A percentile compares a stretch with the other conserved stretches of the same genome.
Conservation (phyloP, 2,888 invertebrate species). For the Nomada goodeniana region DNA sequence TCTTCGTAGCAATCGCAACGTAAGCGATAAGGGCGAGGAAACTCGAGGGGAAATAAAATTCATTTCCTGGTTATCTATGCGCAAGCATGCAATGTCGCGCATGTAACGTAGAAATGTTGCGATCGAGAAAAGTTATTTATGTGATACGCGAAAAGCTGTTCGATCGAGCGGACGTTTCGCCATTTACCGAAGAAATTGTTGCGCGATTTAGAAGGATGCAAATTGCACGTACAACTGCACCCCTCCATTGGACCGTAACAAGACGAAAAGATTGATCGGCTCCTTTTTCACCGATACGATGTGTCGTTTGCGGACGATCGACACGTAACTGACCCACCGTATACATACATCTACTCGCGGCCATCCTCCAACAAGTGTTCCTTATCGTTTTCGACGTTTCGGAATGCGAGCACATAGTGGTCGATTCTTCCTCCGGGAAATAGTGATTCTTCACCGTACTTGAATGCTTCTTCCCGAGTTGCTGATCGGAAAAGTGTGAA, state of each 20-base stretch:
- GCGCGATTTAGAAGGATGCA: constrained; percentile 9
- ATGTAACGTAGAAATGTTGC: neutral
- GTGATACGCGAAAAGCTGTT: neutral
- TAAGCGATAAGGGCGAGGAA: neutral
- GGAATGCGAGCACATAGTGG: neutral
- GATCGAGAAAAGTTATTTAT: neutral
- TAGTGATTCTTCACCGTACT: too few species aligned
- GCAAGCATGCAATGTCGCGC: neutral
- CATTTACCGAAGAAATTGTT: constrained; percentile 10
- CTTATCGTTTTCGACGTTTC: neutral
- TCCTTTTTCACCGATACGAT: constrained; percentile 29
- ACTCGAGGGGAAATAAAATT: constrained; percentile 1
- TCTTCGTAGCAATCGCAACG: neutral
- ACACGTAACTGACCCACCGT: too few species aligned
- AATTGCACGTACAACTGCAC: constrained; percentile 5
- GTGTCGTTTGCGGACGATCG: neutral
- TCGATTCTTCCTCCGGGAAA: neutral
- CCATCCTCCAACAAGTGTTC: neutral
- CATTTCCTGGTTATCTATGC: neutral
- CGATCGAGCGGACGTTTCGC: constrained; percentile 3
- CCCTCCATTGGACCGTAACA: neutral
- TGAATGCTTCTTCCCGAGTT: neutral
- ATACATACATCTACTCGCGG: neutral
- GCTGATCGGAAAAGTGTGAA: neutral
- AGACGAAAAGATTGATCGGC: constrained; percentile 14